Evolutionary conservation across 2,888 invertebrate genomes (phyloP), one percentile per base, ranked within the genome.

Genomic region (Periphyllus acericola): DNA sequence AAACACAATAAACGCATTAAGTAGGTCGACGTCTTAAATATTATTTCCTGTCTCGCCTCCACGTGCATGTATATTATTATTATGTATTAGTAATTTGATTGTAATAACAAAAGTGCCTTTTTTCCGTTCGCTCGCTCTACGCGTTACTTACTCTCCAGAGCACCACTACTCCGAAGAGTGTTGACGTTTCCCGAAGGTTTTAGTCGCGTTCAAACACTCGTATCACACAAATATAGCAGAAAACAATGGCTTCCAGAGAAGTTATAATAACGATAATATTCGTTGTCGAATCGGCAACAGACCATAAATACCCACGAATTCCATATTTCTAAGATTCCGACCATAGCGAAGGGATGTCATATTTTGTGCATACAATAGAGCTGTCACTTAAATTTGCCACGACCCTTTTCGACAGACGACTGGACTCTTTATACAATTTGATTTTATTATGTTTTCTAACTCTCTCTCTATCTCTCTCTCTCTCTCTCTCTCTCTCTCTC

Each of bases 1-100:
- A n/a, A n/a, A 68, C 11, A 68, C 68, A 60, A 60, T 25, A 29
- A n/a, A 68, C 32, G n/a, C 5, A 29, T 46, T n/a, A 52, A 52
- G 52, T 78, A 78, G 78, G 52, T 78, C 78, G 25, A 78, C 52
- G 9, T 52, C 52, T 78, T 78, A 52, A 78, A 78, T 78, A 78
- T 78, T 52, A 78, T 78, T 78, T 52, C 32, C 32, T 19, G 78
- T 55, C 21, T 52, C 52, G 32, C 52, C 21, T 46, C 46, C 11
- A 46, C 11, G 46, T 46, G 25, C 32, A 19, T 8, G 21, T 78
- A 32, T 78, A 76, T 76, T 78, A 78, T 21, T 60, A 60, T 21
- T 21, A 60, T 60, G 60, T 60, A 25, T 60, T 68, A 14, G 29
- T 68, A 68, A 68, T 68, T 68, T 29, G 6, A 68, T 68, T 68